phyloP scores from a whole-genome alignment of 2,797 vertebrate genomes.

The Trichosurus vulpecula region DNA sequence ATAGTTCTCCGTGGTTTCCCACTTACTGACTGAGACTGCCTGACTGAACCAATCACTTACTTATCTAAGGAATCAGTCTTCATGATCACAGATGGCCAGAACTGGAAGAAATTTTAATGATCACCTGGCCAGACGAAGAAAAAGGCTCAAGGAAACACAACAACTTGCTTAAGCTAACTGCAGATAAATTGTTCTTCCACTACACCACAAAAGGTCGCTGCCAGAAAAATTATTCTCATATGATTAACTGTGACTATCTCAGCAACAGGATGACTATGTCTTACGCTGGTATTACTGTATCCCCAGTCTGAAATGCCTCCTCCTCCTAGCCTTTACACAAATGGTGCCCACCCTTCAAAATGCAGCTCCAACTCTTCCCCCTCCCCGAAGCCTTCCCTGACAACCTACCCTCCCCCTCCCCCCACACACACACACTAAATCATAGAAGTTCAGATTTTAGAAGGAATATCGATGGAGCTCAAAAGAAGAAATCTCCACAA shows the following conservation, averaged over 20 bases:
- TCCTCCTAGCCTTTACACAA: background rate
- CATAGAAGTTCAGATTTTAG: background rate
- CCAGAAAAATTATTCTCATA: conserved; percentile 36
- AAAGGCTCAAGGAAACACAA: background rate
- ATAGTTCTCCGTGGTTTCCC: background rate
- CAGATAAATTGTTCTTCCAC: background rate
- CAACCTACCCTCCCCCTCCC: no score
- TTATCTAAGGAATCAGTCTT: conserved; percentile 25
- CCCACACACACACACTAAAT: no score
- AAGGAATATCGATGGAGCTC: background rate
- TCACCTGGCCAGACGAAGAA: background rate
- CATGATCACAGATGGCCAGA: background rate
- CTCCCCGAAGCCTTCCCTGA: no score
- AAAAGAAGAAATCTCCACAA: background rate
- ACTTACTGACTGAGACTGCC: conserved; percentile 22
- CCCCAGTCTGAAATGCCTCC: background rate
- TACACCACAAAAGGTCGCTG: no score
- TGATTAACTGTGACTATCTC: background rate
- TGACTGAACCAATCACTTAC: background rate
- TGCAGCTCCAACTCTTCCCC: background rate
- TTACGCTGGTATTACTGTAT: background rate
- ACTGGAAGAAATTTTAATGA: background rate
- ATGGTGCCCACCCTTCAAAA: background rate
- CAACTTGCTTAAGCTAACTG: background rate
- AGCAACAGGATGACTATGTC: background rate